Percentiles rank a stretch among this genome's conserved stretches.
These are phyloP conservation scores for Labeo catla DNA, from an alignment of 2,113 vertebrate genomes.

Conservation along the genomic window DNA sequence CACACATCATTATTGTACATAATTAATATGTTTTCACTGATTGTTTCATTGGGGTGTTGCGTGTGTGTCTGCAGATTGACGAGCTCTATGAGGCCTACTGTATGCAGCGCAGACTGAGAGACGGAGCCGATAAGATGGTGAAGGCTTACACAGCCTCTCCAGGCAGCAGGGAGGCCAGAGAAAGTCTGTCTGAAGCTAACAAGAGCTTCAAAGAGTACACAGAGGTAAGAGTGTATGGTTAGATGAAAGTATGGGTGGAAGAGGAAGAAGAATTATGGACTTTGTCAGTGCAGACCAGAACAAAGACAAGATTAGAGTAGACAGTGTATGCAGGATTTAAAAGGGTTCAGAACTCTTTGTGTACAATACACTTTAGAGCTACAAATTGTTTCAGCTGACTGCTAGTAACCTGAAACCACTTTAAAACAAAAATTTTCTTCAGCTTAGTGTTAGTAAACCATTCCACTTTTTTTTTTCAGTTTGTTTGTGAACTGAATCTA, in stretches of 20 bases:
- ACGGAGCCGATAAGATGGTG: constrained; percentile 96
- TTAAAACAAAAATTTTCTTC: not conserved
- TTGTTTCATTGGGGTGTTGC: not conserved
- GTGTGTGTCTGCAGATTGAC: constrained; percentile 80
- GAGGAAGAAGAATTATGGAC: not conserved
- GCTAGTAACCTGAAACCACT: not conserved
- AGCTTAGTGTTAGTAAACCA: not conserved
- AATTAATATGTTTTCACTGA: not conserved
- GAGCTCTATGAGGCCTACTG: constrained; percentile 96
- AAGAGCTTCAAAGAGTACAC: constrained; percentile 96
- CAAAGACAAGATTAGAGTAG: not conserved
- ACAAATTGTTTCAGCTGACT: not conserved
- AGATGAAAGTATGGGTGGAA: not conserved
- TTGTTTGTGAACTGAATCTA: too few species aligned
- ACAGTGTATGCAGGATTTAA: not conserved
- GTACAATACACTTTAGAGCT: not conserved
- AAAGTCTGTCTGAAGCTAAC: constrained; percentile 90
- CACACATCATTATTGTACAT: not conserved
- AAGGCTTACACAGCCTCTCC: constrained; percentile 87
- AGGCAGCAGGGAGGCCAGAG: constrained; percentile 87
- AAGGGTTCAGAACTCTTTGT: not conserved
- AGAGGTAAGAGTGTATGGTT: constrained; percentile 77
- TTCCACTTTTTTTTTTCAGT: too few species aligned
- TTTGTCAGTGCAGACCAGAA: constrained; percentile 6
- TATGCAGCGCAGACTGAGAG: constrained; percentile 89